Percentiles rank a stretch among this genome's conserved stretches.
These are phyloP conservation scores for Stegostoma tigrinum DNA, from an alignment of 2,113 vertebrate species.

Conservation along the genomic window DNA sequence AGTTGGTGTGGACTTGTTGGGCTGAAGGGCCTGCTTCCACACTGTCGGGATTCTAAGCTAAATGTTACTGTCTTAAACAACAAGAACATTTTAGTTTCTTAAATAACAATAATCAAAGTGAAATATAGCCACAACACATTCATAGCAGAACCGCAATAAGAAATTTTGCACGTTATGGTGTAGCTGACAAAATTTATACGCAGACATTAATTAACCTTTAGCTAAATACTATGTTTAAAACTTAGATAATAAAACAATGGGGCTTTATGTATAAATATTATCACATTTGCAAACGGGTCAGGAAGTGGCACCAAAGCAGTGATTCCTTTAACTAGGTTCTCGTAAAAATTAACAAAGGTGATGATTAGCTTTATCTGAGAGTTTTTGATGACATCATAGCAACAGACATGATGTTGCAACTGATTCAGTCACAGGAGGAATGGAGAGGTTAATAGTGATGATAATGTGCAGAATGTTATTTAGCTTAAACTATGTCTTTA, in stretches of 20 bases:
- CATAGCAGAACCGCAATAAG: background rate
- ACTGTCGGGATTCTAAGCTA: too few relatives aligned
- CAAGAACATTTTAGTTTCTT: background rate
- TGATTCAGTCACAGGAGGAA: background rate
- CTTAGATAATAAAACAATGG: background rate
- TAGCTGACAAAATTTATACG: background rate
- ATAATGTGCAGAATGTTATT: background rate
- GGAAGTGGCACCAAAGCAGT: background rate
- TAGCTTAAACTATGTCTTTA: background rate
- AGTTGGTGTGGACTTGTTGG: too few relatives aligned
- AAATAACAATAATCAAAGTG: background rate
- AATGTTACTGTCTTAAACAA: background rate
- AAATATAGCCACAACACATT: background rate
- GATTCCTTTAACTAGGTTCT: background rate
- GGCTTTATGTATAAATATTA: background rate
- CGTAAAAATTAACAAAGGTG: background rate
- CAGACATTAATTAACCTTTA: background rate
- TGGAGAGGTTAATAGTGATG: background rate
- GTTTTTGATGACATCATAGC: background rate
- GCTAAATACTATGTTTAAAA: background rate
- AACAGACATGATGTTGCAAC: background rate
- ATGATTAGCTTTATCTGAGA: background rate
- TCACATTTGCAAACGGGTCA: background rate
- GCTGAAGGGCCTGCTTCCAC: too few relatives aligned
- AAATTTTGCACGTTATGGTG: background rate